These are phyloP conservation scores for Salvelinus alpinus DNA, from an alignment of 2,113 vertebrate species.

Conservation along the genomic window DNA sequence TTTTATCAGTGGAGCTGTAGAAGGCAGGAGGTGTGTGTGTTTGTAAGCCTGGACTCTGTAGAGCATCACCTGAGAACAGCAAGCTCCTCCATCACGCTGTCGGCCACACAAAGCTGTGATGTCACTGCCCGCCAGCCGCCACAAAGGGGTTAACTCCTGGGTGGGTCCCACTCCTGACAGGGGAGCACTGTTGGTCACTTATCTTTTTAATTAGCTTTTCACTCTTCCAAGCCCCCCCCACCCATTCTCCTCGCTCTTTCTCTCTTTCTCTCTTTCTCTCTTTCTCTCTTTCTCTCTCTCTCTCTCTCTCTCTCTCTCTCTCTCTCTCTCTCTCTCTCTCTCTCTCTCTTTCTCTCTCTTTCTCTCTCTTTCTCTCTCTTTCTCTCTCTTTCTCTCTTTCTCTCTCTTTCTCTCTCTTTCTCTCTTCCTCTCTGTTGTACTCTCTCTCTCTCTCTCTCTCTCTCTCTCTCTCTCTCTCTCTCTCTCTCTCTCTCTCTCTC, in stretches of 20 bases:
- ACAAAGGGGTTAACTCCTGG: constrained; percentile 32
- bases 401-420: neutral
- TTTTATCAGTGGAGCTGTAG: neutral
- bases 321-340: constrained; percentile 5
- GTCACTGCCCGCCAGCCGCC: neutral
- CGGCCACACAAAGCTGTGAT: constrained; percentile 21
- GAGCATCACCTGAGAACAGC: neutral
- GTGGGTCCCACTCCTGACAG: constrained; percentile 48
- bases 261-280: no score
- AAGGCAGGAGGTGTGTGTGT: neutral
- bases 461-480: no score
- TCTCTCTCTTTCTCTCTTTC: neutral
- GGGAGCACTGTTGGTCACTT: constrained; percentile 57
- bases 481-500: no score
- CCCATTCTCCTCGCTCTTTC: no score
- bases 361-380: no score
- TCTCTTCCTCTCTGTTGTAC: fast-evolving
- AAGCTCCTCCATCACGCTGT: constrained; percentile 26
- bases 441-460: no score
- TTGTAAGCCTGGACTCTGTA: neutral
- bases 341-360: no score
- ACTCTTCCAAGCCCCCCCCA: constrained; percentile 26
- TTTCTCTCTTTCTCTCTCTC: constrained; percentile 23
- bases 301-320: constrained; percentile 29
- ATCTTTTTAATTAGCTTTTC: constrained; percentile 64